These are phyloP conservation scores for Eudemis profundana DNA, from an alignment of 2,888 invertebrate species.

Conservation along the genomic window DNA sequence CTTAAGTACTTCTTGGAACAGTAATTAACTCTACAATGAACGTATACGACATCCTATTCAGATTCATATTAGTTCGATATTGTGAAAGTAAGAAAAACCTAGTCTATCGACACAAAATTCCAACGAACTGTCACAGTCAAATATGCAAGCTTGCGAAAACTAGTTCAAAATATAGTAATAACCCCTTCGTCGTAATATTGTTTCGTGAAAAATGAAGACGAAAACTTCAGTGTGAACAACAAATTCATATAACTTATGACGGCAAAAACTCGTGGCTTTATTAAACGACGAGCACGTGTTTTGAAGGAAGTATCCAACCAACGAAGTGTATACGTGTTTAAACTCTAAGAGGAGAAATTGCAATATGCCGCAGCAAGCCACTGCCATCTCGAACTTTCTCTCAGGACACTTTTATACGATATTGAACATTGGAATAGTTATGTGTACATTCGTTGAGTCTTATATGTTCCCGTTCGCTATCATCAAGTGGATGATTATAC, in stretches of 20 bases:
- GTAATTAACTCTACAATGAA: too few species aligned
- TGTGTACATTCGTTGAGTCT: constrained; percentile 62
- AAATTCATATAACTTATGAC: constrained; percentile 10
- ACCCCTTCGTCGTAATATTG: neutral
- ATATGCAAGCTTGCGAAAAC: neutral
- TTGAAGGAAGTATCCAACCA: constrained; percentile 26
- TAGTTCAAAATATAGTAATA: constrained; percentile 1
- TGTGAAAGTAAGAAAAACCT: neutral
- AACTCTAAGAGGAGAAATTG: constrained; percentile 34
- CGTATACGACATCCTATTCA: too few species aligned
- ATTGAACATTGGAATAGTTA: constrained; percentile 57
- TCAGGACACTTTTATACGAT: constrained; percentile 51
- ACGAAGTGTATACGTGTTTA: constrained; percentile 39
- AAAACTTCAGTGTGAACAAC: constrained; percentile 13
- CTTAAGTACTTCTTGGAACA: neutral
- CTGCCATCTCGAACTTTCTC: constrained; percentile 50
- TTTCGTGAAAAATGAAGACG: constrained; percentile 10
- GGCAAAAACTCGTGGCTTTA: constrained; percentile 41
- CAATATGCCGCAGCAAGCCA: constrained; percentile 35
- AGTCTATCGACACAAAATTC: neutral
- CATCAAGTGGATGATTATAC: constrained; percentile 64
- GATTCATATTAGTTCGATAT: neutral
- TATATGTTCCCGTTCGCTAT: constrained; percentile 63
- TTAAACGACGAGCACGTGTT: constrained; percentile 38
- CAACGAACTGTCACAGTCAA: too few species aligned